Evolutionary conservation across 2,113 vertebrate genomes (phyloP), one percentile per base, ranked within the genome.

Genomic region (Condylura cristata): DNA sequence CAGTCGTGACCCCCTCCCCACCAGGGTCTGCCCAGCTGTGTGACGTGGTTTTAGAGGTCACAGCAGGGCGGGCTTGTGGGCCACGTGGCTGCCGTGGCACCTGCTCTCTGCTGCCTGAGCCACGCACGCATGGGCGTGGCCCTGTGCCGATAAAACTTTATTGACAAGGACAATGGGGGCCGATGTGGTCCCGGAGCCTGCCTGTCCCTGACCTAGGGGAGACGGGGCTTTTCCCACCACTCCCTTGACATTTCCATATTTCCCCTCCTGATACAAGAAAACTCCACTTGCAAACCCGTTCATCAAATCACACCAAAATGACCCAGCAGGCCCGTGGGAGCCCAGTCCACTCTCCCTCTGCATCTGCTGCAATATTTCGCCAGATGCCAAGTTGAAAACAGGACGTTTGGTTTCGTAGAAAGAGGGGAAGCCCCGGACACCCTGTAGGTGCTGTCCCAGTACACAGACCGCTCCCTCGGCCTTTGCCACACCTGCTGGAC

Each of bases 41-140:
- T n/a, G n/a, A n/a, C n/a, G 0, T 3, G 2, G 8, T 46, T 85
- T 30, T 51, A 32, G 44, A n/a, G 83, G 26, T 41, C 37, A 39
- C 13, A 56, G 44, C 28, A 53, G 51, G 30, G 37, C 39, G 1
- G 11, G 39, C 51, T 80, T 24, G 32, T 17, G 46, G 91, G 34
- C 41, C 53, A 2, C 0, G 0, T 1, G 0, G 1, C 44, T n/a
- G 2, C 6, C 10, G 5, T 0, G 0, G 6, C 26, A 17, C 6
- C 41, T 8, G 12, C 60, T 70, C 24, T 17, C 24, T 3, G n/a
- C 16, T 2, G 48, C 11, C 0, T 7, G 1, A 1, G 2, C 8
- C 0, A 2, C 20, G 22, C 4, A 26, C 9, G 28, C 0, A 0
- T 8, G 46, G 30, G 20, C 30, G 20, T 8, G 22, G 9, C 53